A percentile compares a stretch with the other conserved stretches of the same genome.
Evolutionary conservation across 2,888 invertebrate genomes (phyloP).

Genomic region (Drosophila quasianomalipes): DNA sequence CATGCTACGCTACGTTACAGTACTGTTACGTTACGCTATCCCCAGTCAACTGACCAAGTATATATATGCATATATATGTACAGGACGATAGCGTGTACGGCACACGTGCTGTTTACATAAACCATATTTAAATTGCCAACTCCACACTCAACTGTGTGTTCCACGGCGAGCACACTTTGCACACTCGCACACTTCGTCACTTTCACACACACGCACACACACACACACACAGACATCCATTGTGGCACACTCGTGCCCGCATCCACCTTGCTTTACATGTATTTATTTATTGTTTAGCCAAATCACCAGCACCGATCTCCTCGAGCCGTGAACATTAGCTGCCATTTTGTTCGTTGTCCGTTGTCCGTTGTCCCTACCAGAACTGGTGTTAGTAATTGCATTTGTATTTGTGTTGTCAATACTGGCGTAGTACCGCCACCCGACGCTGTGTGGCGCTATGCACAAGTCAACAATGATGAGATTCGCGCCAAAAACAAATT

Average conservation of each 20-base stretch:
- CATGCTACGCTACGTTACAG: slow-evolving; percentile 45
- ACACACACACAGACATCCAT: background rate
- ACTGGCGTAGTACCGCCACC: slow-evolving; percentile 53
- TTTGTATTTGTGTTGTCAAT: slow-evolving; percentile 25
- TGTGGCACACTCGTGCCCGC: slow-evolving; percentile 1
- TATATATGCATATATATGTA: slow-evolving; percentile 9
- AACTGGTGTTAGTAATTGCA: slow-evolving; percentile 20
- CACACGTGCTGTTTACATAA: slow-evolving; percentile 60
- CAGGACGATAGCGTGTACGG: slow-evolving; percentile 26
- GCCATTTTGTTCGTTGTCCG: slow-evolving; percentile 43
- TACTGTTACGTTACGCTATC: slow-evolving; percentile 61
- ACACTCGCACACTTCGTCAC: slow-evolving; percentile 7
- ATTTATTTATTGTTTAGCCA: slow-evolving; percentile 75
- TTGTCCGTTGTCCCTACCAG: background rate
- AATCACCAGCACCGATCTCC: slow-evolving; percentile 70
- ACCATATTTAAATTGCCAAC: slow-evolving; percentile 76
- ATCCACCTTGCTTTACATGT: slow-evolving; percentile 34
- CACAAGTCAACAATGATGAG: slow-evolving; percentile 20
- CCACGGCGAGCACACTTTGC: slow-evolving; percentile 7
- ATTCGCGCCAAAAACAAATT: slow-evolving; percentile 51
- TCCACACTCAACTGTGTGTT: slow-evolving; percentile 41
- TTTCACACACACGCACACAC: slow-evolving; percentile 3
- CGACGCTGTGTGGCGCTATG: slow-evolving; percentile 63
- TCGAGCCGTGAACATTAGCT: slow-evolving; percentile 71
- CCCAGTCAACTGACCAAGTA: slow-evolving; percentile 55